A percentile compares a stretch with the other conserved stretches of the same genome.
Evolutionary conservation across 1,140 invertebrate genomes (phyloP).

Genomic region (Cyclargus thomasi): DNA sequence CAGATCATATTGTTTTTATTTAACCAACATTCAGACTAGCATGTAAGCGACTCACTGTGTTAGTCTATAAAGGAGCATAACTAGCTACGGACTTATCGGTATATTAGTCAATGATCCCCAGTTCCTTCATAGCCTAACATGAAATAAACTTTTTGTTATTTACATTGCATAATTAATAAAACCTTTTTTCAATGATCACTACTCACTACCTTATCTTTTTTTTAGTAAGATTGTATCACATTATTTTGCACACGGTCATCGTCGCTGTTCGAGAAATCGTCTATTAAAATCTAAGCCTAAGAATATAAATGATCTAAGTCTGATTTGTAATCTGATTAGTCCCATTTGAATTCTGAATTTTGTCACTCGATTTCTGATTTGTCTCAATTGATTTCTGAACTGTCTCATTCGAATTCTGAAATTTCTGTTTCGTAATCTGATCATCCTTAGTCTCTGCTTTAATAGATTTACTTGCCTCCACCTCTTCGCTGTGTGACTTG

Average conservation of each 20-base stretch:
- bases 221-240: neutral
- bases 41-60: too few relatives aligned
- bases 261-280: neutral
- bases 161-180: too few relatives aligned
- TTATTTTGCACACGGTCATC: neutral
- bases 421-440: neutral
- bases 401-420: neutral
- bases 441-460: neutral
- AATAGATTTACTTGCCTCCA: conserved; percentile 32
- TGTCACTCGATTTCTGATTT: neutral
- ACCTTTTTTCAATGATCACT: too few relatives aligned
- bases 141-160: too few relatives aligned
- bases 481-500: conserved; percentile 35
- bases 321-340: neutral
- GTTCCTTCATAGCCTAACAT: too few relatives aligned
- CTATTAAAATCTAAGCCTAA: neutral
- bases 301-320: neutral
- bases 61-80: too few relatives aligned
- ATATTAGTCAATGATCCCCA: too few relatives aligned
- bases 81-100: too few relatives aligned
- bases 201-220: neutral
- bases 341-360: neutral
- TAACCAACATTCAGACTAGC: too few relatives aligned
- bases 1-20: conserved; percentile 7
- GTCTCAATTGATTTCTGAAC: too few relatives aligned